Evolutionary conservation across 2,113 vertebrate species (phyloP).

Genomic region (Aplodontia rufa): DNA sequence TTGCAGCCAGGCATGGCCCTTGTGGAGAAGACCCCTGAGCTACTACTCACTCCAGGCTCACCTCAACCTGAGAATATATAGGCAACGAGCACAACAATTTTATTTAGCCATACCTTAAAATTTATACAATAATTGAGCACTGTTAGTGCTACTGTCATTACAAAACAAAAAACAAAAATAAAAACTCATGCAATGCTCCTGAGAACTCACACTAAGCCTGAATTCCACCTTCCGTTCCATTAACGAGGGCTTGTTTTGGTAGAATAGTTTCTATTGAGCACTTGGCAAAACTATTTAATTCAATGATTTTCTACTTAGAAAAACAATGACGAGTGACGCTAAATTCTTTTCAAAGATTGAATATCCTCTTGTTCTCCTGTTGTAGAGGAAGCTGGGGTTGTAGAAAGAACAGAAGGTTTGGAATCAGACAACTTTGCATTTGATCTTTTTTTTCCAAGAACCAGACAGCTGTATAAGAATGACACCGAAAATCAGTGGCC

Average conservation of each 20-base stretch:
- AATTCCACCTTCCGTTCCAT: neutral
- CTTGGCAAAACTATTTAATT: neutral
- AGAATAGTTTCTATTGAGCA: constrained; percentile 20
- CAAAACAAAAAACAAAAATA: neutral
- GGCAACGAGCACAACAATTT: neutral
- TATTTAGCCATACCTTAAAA: neutral
- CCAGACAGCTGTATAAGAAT: neutral
- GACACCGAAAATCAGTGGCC: neutral
- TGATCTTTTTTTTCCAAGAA: neutral
- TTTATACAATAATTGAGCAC: neutral
- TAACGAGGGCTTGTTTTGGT: neutral
- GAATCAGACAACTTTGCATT: neutral
- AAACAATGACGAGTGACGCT: neutral
- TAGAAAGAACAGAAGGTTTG: neutral
- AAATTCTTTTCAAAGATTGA: neutral
- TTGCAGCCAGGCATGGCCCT: accelerated
- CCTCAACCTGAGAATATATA: neutral
- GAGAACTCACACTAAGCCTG: neutral
- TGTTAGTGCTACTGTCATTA: neutral
- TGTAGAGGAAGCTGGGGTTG: neutral
- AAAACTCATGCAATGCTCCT: neutral
- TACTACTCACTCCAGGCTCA: neutral
- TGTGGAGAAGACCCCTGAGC: neutral
- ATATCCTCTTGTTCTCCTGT: neutral
- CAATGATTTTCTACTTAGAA: constrained; percentile 7